Evolutionary conservation across 2,797 vertebrate genomes (phyloP), one percentile per base, ranked within the genome.

Genomic region (Karalla daura): DNA sequence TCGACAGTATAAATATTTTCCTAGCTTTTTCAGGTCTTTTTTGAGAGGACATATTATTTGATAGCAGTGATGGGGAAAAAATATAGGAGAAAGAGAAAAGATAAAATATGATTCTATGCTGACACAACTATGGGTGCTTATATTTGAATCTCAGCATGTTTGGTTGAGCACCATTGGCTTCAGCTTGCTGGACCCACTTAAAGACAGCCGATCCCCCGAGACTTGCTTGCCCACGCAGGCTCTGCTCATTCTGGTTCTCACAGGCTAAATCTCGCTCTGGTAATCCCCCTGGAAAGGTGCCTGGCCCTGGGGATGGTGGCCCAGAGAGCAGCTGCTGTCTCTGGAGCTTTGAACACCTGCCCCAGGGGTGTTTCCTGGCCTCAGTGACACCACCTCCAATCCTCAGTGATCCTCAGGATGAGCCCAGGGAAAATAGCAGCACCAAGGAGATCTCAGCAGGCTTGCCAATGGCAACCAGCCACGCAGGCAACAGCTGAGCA

Each of bases 241-340:
- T 63, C 60, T 59, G 45, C 37, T 63, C 32, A 2, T 39, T 45
- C 72, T 62, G 61, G 62, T 63, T 53, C 36, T 76, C 50, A 71
- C 58, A 62, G 54, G 63, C 53, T 51, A 66, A 74, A 50, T 65
- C 76, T 68, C 39, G 17, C 50, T 56, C 24, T 24, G 60, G 65
- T 81, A 86, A 87, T 88, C 75, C 76, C n/a, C 50, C 53, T 77
- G 71, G 79, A 86, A 63, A 76, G 71, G 53, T 65, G 70, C 81
- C 75, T 25, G 7, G 44, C 60, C 53, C 37, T 32, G 37, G 55
- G 49, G 49, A 67, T 23, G 18, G 49, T 6, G 3, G 54, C 39
- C 69, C 55, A 66, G 35, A 71, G 66, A 64, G 44, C 24, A 18
- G 18, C 24, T 59, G 32, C 27, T 15, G 50, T 72, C 78, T 81